These are phyloP conservation scores for Rhorus exstirpatorius DNA, from an alignment of 2,888 invertebrate genomes.

Conservation along the genomic window DNA sequence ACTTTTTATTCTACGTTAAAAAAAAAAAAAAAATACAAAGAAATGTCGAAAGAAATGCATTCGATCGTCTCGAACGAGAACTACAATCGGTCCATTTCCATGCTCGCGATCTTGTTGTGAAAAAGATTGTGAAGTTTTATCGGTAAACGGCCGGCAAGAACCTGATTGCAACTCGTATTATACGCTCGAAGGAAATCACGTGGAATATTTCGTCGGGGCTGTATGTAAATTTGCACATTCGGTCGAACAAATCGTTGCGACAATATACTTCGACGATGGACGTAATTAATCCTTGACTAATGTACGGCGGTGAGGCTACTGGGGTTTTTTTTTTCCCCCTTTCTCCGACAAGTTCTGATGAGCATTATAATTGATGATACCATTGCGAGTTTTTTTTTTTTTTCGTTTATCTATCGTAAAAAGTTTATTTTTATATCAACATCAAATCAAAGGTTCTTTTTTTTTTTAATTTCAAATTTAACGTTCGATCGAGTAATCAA, in stretches of 20 bases:
- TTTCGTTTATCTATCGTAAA: no score
- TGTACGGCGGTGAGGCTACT: neutral
- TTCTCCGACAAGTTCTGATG: neutral
- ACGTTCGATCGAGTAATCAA: no score
- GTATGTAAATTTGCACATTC: constrained; percentile 11
- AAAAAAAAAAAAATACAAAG: no score
- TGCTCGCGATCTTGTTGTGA: neutral
- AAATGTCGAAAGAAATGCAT: no score
- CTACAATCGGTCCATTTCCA: neutral
- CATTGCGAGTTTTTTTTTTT: neutral
- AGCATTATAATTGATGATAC: neutral
- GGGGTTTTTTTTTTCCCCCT: neutral
- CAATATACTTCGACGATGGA: neutral
- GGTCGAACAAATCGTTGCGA: constrained; percentile 24
- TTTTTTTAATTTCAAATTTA: no score
- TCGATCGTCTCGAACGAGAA: neutral
- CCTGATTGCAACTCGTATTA: constrained; percentile 44
- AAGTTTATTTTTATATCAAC: no score
- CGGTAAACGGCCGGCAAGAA: constrained; percentile 29
- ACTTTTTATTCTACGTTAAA: no score
- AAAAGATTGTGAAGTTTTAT: constrained; percentile 51
- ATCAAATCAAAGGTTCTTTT: no score
- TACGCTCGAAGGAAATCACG: constrained; percentile 25
- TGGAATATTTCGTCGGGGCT: constrained; percentile 12
- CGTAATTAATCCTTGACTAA: constrained; percentile 5